phyloP scores from a whole-genome alignment of 2,113 vertebrate species.

The Mormoops blainvillei region DNA sequence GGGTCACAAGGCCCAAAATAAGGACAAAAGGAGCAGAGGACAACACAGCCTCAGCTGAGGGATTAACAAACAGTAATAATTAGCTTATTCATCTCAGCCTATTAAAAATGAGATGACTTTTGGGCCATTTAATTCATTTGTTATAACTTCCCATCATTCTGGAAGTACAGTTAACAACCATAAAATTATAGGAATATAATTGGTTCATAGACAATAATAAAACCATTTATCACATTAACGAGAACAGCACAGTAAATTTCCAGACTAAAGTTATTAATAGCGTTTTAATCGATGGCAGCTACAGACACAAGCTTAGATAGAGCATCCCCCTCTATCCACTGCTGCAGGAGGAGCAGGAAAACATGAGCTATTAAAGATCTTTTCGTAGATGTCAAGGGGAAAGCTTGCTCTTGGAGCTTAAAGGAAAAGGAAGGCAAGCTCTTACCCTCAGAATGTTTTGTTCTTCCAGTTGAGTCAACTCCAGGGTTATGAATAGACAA shows the following conservation, averaged over 20 bases:
- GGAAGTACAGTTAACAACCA: background rate
- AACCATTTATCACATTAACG: background rate
- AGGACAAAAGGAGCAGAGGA: background rate
- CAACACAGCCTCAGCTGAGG: background rate
- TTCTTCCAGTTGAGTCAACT: background rate
- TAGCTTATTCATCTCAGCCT: background rate
- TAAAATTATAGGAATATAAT: slow-evolving; percentile 12
- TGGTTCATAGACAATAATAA: slow-evolving; percentile 15
- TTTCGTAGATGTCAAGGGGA: background rate
- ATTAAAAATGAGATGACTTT: background rate
- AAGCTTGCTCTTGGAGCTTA: background rate
- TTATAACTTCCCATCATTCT: slow-evolving; percentile 15
- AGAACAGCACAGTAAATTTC: slow-evolving; percentile 6
- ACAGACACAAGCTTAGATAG: background rate
- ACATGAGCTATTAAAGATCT: background rate
- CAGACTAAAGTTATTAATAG: background rate
- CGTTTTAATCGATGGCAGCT: slow-evolving; percentile 1
- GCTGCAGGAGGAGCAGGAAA: background rate
- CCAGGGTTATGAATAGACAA: background rate
- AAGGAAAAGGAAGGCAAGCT: background rate
- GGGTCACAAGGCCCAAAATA: background rate
- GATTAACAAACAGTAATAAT: slow-evolving; percentile 6
- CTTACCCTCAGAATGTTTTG: background rate
- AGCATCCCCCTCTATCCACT: background rate
- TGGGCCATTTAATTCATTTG: background rate